A percentile compares a stretch with the other conserved stretches of the same genome.
phyloP scores from a whole-genome alignment of 2,113 vertebrate genomes.

The Hucho hucho region DNA sequence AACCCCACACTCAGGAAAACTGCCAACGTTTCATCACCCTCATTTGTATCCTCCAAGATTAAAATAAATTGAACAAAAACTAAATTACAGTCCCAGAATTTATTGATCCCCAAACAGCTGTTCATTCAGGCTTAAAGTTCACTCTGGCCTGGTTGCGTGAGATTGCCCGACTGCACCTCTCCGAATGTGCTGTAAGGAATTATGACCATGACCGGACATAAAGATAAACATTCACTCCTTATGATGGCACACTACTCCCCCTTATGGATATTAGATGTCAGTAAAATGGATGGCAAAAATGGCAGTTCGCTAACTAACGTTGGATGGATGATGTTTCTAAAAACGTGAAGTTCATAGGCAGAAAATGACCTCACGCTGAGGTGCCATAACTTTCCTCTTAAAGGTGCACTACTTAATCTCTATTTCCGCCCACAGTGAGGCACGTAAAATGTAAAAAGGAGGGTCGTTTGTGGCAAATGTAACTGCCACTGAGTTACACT shows the following conservation, averaged over 20 bases:
- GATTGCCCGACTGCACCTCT: conserved; percentile 1
- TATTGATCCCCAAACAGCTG: conserved; percentile 25
- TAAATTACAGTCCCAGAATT: background rate
- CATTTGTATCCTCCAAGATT: background rate
- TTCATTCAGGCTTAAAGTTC: conserved; percentile 41
- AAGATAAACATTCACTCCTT: background rate
- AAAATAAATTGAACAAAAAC: background rate
- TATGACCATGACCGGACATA: background rate
- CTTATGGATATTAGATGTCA: conserved; percentile 6
- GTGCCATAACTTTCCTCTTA: conserved; percentile 13
- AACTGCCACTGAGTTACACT: too few relatives aligned
- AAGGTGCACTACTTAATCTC: background rate
- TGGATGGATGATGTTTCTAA: background rate
- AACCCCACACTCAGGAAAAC: background rate
- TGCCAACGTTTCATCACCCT: too few relatives aligned
- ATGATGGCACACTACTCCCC: background rate
- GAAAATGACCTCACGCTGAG: background rate
- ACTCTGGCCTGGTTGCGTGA: conserved; percentile 7
- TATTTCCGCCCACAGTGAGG: background rate
- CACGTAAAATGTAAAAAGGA: background rate
- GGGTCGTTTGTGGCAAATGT: too few relatives aligned
- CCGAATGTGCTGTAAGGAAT: background rate
- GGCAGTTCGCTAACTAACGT: background rate
- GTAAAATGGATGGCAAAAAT: background rate
- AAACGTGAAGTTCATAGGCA: background rate